These are phyloP conservation scores for Apeira syringaria DNA, from an alignment of 2,888 invertebrate genomes.

Conservation along the genomic window DNA sequence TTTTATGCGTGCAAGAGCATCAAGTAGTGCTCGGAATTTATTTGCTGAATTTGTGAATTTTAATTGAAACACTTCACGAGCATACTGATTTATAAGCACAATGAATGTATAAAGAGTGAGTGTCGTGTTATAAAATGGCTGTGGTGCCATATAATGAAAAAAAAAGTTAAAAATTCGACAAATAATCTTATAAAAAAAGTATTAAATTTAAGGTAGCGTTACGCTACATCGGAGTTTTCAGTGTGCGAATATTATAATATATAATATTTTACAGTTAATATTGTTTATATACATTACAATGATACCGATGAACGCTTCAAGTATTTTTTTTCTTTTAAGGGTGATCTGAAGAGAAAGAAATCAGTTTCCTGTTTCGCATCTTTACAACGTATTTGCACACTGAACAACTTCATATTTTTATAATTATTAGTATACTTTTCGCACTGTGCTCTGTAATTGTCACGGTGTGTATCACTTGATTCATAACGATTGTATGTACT, in stretches of 20 bases:
- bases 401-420: conserved; percentile 57
- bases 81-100: conserved; percentile 56
- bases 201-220: conserved; percentile 72
- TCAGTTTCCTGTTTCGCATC: too few species aligned
- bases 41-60: neutral
- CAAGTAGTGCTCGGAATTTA: neutral
- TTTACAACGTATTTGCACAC: conserved; percentile 47
- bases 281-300: too few species aligned
- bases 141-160: conserved; percentile 77
- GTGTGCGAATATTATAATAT: conserved; percentile 42
- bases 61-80: conserved; percentile 32
- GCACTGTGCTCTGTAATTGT: conserved; percentile 59
- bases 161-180: conserved; percentile 73
- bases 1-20: neutral
- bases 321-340: too few species aligned
- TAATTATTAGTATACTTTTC: conserved; percentile 66
- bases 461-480: conserved; percentile 63
- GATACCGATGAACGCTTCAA: too few species aligned
- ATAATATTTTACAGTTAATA: too few species aligned
- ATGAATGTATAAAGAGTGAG: conserved; percentile 50
- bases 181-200: conserved; percentile 77
- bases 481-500: conserved; percentile 65
- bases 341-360: too few species aligned
- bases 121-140: conserved; percentile 66
- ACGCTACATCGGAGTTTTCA: conserved; percentile 46